These are phyloP conservation scores for Orthosia cruda DNA, from an alignment of 2,888 invertebrate genomes.

Conservation along the genomic window DNA sequence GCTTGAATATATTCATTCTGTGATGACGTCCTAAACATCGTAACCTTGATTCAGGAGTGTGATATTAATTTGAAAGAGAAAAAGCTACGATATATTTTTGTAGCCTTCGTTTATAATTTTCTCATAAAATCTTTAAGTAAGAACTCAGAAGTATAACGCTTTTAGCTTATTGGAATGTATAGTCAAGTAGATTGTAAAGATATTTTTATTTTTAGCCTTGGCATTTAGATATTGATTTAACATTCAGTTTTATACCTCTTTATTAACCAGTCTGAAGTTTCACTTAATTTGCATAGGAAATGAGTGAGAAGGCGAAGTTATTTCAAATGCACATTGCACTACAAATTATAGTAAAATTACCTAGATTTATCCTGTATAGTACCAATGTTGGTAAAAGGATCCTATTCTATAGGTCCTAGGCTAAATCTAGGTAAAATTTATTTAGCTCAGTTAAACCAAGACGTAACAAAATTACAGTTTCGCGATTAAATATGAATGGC, in stretches of 20 bases:
- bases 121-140: background rate
- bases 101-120: background rate
- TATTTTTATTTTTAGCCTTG: background rate
- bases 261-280: conserved; percentile 19
- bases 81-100: background rate
- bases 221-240: conserved; percentile 20
- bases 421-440: too few relatives aligned
- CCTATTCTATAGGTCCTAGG: too few relatives aligned
- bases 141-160: background rate
- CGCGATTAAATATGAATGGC: background rate
- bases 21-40: background rate
- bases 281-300: conserved; percentile 36
- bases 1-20: background rate
- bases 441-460: too few relatives aligned
- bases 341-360: background rate
- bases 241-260: conserved; percentile 12
- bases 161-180: background rate
- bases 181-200: background rate
- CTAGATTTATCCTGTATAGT: too few relatives aligned
- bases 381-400: too few relatives aligned
- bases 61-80: background rate
- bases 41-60: background rate
- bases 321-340: conserved; percentile 9
- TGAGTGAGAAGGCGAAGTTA: conserved; percentile 1
- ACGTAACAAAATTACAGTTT: too few relatives aligned